A percentile compares a stretch with the other conserved stretches of the same genome.
Evolutionary conservation across 2,797 vertebrate genomes (phyloP).

Genomic region (Anabacerthia variegaticeps): DNA sequence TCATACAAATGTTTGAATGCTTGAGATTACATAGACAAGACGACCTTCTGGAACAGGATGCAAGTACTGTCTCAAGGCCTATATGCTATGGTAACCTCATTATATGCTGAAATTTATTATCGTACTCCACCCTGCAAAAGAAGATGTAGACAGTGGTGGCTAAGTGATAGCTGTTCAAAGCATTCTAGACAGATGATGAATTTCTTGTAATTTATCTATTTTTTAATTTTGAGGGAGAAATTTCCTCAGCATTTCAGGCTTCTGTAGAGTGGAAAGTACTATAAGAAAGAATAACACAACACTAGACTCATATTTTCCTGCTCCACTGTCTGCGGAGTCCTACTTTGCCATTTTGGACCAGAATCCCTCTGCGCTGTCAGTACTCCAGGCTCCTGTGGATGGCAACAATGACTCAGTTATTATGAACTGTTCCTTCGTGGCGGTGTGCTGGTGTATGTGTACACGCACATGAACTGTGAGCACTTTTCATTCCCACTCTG

Average conservation of each 20-base stretch:
- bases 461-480: accelerated
- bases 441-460: background rate
- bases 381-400: conserved; percentile 65
- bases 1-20: background rate
- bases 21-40: conserved; percentile 1
- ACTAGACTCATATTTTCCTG: conserved; percentile 8
- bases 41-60: background rate
- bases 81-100: conserved; percentile 14
- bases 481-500: background rate
- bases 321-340: background rate
- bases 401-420: conserved; percentile 66
- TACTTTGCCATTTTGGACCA: conserved; percentile 37
- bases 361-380: background rate
- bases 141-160: background rate
- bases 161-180: conserved; percentile 5
- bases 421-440: background rate
- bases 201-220: background rate
- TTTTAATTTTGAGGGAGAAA: background rate
- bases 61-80: background rate
- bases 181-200: background rate
- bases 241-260: background rate
- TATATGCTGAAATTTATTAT: conserved; percentile 22
- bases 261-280: background rate
- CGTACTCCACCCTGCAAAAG: background rate
- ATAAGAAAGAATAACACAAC: background rate